Evolutionary conservation across 2,797 vertebrate species (phyloP).

Genomic region (Oreochromis mossambicus): DNA sequence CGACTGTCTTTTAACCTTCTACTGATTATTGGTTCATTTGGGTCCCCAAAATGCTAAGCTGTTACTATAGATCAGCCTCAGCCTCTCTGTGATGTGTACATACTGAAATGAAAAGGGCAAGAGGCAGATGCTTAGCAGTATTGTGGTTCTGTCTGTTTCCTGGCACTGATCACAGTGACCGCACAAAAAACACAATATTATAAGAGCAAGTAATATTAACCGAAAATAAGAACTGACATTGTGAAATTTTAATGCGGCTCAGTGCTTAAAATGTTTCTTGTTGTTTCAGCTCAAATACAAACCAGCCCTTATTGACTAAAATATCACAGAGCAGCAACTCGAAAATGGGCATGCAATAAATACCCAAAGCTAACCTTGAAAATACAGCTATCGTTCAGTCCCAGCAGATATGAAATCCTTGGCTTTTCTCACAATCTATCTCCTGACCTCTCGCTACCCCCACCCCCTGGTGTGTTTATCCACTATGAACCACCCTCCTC

Average conservation of each 20-base stretch:
- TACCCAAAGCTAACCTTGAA: conserved; percentile 30
- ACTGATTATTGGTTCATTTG: background rate
- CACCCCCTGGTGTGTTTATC: conserved; percentile 7
- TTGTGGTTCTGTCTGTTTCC: background rate
- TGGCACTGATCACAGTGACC: conserved; percentile 6
- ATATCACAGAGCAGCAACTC: conserved; percentile 3
- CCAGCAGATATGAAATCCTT: conserved; percentile 56
- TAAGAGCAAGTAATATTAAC: conserved; percentile 24
- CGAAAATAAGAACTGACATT: conserved; percentile 41
- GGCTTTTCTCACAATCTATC: conserved; percentile 59
- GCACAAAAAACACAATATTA: conserved; percentile 33
- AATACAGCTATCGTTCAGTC: conserved; percentile 32
- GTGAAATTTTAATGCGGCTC: conserved; percentile 28
- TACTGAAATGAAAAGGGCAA: conserved; percentile 6
- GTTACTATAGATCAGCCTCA: background rate
- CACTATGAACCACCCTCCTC: background rate
- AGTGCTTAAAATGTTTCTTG: background rate
- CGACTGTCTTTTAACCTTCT: background rate
- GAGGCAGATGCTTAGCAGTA: conserved; percentile 2
- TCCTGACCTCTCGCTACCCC: conserved; percentile 56
- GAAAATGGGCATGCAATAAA: conserved; percentile 36
- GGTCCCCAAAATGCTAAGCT: background rate
- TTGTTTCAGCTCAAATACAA: conserved; percentile 19
- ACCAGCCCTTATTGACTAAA: conserved; percentile 1
- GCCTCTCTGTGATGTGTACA: background rate